Evolutionary conservation across 2,888 invertebrate genomes (phyloP), one percentile per base, ranked within the genome.

Genomic region (Esperia sulphurella): DNA sequence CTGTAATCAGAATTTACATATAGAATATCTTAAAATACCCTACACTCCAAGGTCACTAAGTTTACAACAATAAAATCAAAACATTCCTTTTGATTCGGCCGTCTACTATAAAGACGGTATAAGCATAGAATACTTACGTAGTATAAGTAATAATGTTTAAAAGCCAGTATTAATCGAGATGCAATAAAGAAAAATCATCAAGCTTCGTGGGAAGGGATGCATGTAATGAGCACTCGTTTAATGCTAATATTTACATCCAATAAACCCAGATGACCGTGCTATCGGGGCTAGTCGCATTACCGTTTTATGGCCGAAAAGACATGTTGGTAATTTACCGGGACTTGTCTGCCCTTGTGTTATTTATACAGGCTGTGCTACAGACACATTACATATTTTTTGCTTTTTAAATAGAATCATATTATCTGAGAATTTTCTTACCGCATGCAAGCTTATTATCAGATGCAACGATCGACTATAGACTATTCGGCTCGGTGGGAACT

Each of bases 291-390:
- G 37, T 45, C 41, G 39, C 40, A 52, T 44, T 47, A 49, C 53
- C 41, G 49, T 49, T 56, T 55, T 57, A 57, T 54, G 52, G 44
- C 43, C 43, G 41, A 51, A 51, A 53, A 45, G 51, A 52, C 50
- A 44, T 54, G 53, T 51, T 37, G 43, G 43, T 51, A 51, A 51
- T 53, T 52, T 53, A 43, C 35, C 35, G 30, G 33, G 35, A 39
- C 38, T 41, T 29, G 43, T 50, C 43, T 44, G 35, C 43, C 35
- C 30, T 43, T 39, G 13, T 48, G 49, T 51, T n/a, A n/a, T n/a
- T 51, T 48, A 48, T 43, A 48, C 42, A 41, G n/a, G 37, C 12
- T 12, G 31, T 7, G n/a, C 12, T 21, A 2, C 3, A 21, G 5
- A 21, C 5, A 31, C 2, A 31, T 2, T 35, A n/a, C n/a, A 7